Percentiles rank a stretch among this genome's conserved stretches.
Evolutionary conservation across 1,140 invertebrate species (phyloP).

Genomic region (Zaprionus davidi): DNA sequence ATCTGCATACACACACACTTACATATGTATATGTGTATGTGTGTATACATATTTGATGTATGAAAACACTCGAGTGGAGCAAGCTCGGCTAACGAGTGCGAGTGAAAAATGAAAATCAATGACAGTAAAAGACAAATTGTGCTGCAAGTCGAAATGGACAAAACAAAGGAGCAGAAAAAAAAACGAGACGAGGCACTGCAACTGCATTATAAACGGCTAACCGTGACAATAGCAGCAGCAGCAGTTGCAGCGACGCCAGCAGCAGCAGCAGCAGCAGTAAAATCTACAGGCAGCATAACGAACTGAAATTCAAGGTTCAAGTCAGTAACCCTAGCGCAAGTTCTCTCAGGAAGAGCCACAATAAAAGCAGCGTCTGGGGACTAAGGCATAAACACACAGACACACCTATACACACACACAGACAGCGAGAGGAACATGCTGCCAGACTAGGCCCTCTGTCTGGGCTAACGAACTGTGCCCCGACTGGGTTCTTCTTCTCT

Average conservation of each 20-base stretch:
- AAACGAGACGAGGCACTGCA: slow-evolving; percentile 30
- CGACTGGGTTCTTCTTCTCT: slow-evolving; percentile 24
- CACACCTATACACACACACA: slow-evolving; percentile 3
- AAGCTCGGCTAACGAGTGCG: slow-evolving; percentile 59
- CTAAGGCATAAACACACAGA: slow-evolving; percentile 67
- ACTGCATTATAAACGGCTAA: slow-evolving; percentile 66
- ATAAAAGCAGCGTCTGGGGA: slow-evolving; percentile 68
- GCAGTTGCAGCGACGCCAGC: slow-evolving; percentile 22
- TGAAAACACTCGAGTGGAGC: slow-evolving; percentile 31
- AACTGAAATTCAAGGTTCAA: slow-evolving; percentile 81
- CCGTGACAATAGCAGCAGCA: slow-evolving; percentile 57
- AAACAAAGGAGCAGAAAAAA: slow-evolving; percentile 61
- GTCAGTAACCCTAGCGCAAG: slow-evolving; percentile 75
- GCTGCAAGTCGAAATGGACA: slow-evolving; percentile 68
- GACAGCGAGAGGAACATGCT: slow-evolving; percentile 16
- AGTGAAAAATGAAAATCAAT: slow-evolving; percentile 78
- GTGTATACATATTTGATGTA: slow-evolving; percentile 13
- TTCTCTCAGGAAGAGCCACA: slow-evolving; percentile 57
- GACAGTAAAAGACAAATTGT: slow-evolving; percentile 82
- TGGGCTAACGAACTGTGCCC: slow-evolving; percentile 64
- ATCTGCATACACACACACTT: slow-evolving; percentile 21
- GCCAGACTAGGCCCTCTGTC: slow-evolving; percentile 19
- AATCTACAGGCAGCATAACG: slow-evolving; percentile 66
- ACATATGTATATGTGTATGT: background rate
- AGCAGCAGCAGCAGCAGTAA: slow-evolving; percentile 28